Percentiles rank a stretch among this genome's conserved stretches.
Conservation (phyloP, 1,140 invertebrate species). For the Lepidotrigona ventralis region DNA sequence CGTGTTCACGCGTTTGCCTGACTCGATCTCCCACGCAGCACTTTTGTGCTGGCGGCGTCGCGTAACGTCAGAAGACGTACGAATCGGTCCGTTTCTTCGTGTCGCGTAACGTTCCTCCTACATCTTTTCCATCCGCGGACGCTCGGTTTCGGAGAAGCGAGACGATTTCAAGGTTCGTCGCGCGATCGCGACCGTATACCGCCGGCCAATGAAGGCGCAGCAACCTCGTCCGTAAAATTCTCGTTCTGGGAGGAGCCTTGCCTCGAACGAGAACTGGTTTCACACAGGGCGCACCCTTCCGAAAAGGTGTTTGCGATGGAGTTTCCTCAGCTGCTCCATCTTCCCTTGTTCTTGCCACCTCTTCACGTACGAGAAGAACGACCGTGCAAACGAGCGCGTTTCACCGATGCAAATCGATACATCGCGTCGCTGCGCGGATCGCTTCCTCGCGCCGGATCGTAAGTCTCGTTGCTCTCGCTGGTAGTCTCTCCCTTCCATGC, state of each 20-base stretch:
- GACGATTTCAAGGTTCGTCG: not conserved
- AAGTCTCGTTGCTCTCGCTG: not conserved
- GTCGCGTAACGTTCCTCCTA: not conserved
- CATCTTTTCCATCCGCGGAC: not conserved
- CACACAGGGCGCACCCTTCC: conserved; percentile 6
- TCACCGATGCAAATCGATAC: conserved; percentile 20
- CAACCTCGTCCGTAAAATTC: conserved; percentile 22
- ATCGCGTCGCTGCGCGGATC: not conserved
- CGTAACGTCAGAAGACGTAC: too few species aligned
- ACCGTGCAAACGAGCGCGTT: not conserved
- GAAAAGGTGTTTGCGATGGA: conserved; percentile 12
- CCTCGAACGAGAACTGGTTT: conserved; percentile 47
- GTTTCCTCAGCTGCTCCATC: conserved; percentile 1
- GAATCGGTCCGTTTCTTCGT: not conserved
- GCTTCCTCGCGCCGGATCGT: not conserved
- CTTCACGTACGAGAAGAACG: not conserved
- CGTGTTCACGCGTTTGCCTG: conserved; percentile 68
- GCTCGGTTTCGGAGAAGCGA: not conserved
- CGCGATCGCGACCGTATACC: not conserved
- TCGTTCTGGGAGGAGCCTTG: conserved; percentile 13
- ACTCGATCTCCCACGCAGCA: conserved; percentile 2
- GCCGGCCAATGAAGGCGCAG: conserved; percentile 30
- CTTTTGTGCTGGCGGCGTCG: not conserved
- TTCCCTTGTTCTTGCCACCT: not conserved
- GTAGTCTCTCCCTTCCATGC: not conserved